phyloP scores from a whole-genome alignment of 92 coral and sea anemone species.

The Parazoanthus darwini region DNA sequence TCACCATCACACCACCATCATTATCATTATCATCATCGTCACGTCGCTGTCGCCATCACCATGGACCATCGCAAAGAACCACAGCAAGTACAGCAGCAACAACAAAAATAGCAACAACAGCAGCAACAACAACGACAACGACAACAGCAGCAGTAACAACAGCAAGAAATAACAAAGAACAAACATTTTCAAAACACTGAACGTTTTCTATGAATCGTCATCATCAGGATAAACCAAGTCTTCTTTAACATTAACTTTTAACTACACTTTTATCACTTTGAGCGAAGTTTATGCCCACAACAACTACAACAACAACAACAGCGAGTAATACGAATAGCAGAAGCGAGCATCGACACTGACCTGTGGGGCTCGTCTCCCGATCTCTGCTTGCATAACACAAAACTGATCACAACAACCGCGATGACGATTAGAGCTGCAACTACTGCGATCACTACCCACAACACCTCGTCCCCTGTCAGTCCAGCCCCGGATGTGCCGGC shows the following conservation, averaged over 20 bases:
- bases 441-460: constrained; percentile 35
- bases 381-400: constrained; percentile 17
- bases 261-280: no score
- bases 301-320: background rate
- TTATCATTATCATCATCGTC: background rate
- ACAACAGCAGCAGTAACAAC: no score
- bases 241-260: no score
- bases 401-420: constrained; percentile 22
- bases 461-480: constrained; percentile 10
- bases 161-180: no score
- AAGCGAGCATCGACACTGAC: background rate
- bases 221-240: no score
- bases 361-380: constrained; percentile 32
- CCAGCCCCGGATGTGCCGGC: background rate
- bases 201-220: no score
- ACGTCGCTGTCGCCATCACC: background rate
- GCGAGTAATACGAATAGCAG: background rate
- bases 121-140: no score
- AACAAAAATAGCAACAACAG: no score
- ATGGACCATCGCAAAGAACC: background rate
- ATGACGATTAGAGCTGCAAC: constrained; percentile 21
- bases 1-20: background rate
- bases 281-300: no score
- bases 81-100: no score
- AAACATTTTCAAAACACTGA: no score